A percentile compares a stretch with the other conserved stretches of the same genome.
Conservation (phyloP, 2,113 vertebrate genomes). For the Axis porcinus region DNA sequence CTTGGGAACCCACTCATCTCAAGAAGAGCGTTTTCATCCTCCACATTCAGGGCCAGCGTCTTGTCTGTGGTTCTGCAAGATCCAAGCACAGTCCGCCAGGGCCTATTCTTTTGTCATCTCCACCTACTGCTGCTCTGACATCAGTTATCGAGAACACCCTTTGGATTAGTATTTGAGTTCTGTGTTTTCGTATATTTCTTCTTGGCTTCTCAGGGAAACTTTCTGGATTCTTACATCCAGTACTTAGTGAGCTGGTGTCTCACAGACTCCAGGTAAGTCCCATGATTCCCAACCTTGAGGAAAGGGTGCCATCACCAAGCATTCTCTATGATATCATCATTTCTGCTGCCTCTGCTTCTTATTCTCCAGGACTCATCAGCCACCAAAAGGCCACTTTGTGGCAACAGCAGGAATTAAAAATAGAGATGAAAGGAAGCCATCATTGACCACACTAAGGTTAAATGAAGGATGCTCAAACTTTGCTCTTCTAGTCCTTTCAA, state of each 20-base stretch:
- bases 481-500: background rate
- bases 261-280: too few relatives aligned
- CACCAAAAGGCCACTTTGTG: background rate
- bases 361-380: background rate
- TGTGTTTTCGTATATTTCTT: background rate
- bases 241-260: background rate
- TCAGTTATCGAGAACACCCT: accelerated
- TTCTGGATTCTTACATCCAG: background rate
- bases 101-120: accelerated
- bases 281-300: accelerated
- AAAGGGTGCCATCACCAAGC: accelerated
- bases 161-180: background rate
- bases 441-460: background rate
- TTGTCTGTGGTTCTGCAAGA: background rate
- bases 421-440: background rate
- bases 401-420: background rate
- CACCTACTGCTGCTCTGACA: accelerated
- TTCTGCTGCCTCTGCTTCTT: background rate
- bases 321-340: background rate
- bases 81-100: background rate
- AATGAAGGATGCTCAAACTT: background rate
- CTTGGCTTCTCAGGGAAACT: background rate
- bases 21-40: background rate
- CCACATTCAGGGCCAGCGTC: accelerated
- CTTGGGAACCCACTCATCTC: background rate